Evolutionary conservation across 2,888 invertebrate species (phyloP).

Genomic region (Nasonovia ribisnigri): DNA sequence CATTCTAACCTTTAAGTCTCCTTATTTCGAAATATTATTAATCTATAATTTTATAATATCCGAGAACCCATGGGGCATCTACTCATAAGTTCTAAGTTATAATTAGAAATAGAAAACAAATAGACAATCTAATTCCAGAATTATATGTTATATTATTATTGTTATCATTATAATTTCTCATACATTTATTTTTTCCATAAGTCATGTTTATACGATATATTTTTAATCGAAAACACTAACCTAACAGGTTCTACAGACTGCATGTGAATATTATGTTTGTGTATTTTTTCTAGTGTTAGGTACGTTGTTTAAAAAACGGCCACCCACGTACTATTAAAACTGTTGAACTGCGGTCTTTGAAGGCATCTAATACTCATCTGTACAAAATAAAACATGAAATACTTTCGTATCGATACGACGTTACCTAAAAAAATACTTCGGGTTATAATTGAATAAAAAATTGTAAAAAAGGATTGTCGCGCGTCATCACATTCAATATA

Average conservation of each 20-base stretch:
- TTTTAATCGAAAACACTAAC: not conserved
- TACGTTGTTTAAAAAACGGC: not conserved
- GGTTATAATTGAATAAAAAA: constrained; percentile 14
- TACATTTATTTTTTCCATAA: not conserved
- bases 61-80: not conserved
- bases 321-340: not conserved
- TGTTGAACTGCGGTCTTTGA: not conserved
- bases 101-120: not conserved
- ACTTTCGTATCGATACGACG: not conserved
- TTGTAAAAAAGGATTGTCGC: constrained; percentile 1
- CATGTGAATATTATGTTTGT: not conserved
- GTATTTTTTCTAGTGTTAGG: not conserved
- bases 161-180: not conserved
- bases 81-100: not conserved
- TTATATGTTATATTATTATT: not conserved
- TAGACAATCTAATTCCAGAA: not conserved
- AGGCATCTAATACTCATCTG: not conserved
- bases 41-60: not conserved
- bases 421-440: not conserved
- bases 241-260: not conserved
- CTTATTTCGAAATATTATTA: not conserved
- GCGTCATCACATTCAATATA: not conserved
- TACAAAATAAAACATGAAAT: not conserved
- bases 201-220: not conserved
- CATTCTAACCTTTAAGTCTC: not conserved